Percentiles rank a stretch among this genome's conserved stretches.
Evolutionary conservation across 2,797 vertebrate genomes (phyloP).

Genomic region (Aulostomus chinensis): DNA sequence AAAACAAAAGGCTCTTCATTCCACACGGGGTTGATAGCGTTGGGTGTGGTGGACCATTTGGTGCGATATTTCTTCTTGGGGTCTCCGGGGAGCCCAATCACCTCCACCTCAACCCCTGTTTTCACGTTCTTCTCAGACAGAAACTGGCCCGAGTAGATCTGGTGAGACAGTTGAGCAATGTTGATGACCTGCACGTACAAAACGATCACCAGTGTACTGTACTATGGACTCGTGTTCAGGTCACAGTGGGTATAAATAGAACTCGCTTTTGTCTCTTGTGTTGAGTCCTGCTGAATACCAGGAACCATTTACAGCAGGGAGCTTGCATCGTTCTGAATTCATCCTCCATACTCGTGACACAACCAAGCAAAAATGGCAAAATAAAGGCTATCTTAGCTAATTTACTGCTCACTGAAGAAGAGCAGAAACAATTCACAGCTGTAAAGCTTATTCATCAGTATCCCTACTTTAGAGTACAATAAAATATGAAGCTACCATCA

Average conservation of each 20-base stretch:
- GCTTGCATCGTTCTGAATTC: constrained; percentile 24
- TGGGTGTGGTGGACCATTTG: constrained; percentile 86
- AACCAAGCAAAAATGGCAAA: constrained; percentile 6
- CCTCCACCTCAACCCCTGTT: constrained; percentile 92
- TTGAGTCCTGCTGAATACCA: constrained; percentile 38
- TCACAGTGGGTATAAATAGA: constrained; percentile 42
- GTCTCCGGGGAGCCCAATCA: constrained; percentile 93
- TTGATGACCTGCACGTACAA: background rate
- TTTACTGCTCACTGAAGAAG: too few relatives aligned
- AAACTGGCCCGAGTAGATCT: constrained; percentile 98
- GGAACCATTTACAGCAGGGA: constrained; percentile 45
- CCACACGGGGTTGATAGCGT: constrained; percentile 96
- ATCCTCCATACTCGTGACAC: constrained; percentile 8
- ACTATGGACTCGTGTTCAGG: constrained; percentile 24
- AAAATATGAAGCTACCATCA: too few relatives aligned
- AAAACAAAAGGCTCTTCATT: constrained; percentile 97
- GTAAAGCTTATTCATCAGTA: background rate
- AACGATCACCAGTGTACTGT: background rate
- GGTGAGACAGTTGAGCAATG: background rate
- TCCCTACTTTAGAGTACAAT: too few relatives aligned
- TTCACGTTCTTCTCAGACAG: constrained; percentile 92
- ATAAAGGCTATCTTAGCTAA: too few relatives aligned
- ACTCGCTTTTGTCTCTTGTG: constrained; percentile 26
- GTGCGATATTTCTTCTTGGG: constrained; percentile 94
- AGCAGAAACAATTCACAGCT: constrained; percentile 13